Percentiles rank a stretch among this genome's conserved stretches.
phyloP scores from a whole-genome alignment of 2,113 vertebrate species.

The Notarius lentiginosus region DNA sequence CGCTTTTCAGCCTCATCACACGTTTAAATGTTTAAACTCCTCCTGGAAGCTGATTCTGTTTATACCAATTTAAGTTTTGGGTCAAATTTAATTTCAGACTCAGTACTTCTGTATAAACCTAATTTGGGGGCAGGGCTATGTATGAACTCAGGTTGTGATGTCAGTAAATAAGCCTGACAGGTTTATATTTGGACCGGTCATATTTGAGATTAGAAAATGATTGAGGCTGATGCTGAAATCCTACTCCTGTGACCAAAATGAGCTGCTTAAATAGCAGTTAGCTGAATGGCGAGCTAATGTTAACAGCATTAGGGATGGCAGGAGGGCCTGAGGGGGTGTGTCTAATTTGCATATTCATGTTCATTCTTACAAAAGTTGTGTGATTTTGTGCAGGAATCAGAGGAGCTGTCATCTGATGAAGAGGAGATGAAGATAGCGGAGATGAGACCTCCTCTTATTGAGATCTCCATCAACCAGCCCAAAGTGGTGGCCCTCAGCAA shows the following conservation, averaged over 20 bases:
- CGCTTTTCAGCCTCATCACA: not conserved
- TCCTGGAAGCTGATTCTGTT: not conserved
- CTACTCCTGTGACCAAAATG: not conserved
- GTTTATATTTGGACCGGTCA: not conserved
- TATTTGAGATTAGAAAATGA: not conserved
- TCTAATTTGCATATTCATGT: slow-evolving; percentile 15
- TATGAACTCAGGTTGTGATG: not conserved
- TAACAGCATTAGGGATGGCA: not conserved
- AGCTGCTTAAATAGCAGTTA: not conserved
- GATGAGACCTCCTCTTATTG: slow-evolving; percentile 93
- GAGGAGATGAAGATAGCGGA: slow-evolving; percentile 97
- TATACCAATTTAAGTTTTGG: not conserved
- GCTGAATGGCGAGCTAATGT: not conserved
- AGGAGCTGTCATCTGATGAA: slow-evolving; percentile 94
- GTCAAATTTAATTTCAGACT: not conserved
- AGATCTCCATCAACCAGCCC: slow-evolving; percentile 95
- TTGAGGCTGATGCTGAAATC: not conserved
- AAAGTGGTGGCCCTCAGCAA: slow-evolving; percentile 94
- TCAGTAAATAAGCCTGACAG: not conserved
- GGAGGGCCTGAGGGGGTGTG: not conserved
- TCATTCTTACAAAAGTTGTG: not conserved
- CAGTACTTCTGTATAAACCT: not conserved
- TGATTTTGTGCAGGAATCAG: slow-evolving; percentile 79
- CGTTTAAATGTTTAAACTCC: not conserved
- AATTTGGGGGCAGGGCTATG: not conserved